A percentile compares a stretch with the other conserved stretches of the same genome.
Conservation (phyloP, 1,140 invertebrate species). For the Drosophila kepulauana region DNA sequence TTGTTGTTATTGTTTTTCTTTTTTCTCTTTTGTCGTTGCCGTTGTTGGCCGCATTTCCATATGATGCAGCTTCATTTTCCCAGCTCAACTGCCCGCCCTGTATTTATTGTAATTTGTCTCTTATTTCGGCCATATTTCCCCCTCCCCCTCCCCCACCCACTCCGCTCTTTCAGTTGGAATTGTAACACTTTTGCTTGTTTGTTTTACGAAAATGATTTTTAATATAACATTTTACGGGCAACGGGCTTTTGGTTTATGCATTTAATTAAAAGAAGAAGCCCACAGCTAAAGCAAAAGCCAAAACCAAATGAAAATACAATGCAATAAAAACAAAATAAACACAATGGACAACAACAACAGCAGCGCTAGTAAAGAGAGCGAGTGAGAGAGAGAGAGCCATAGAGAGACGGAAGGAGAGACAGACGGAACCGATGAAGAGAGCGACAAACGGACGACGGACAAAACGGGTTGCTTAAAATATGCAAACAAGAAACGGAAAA, state of each 20-base stretch:
- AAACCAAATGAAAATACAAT: constrained; percentile 54
- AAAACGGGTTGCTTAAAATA: constrained; percentile 64
- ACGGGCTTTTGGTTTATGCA: constrained; percentile 64
- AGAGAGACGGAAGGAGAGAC: constrained; percentile 8
- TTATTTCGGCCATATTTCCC: background rate
- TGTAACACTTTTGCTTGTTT: constrained; percentile 54
- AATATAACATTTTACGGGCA: constrained; percentile 67
- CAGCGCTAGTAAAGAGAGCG: too few species aligned
- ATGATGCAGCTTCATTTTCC: constrained; percentile 35
- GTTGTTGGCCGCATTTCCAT: constrained; percentile 42
- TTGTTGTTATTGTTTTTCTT: background rate
- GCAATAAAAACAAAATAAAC: constrained; percentile 74
- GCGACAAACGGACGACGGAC: too few species aligned
- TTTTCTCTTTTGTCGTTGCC: background rate
- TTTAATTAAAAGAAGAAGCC: constrained; percentile 72
- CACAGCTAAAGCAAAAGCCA: constrained; percentile 47
- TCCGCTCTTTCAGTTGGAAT: background rate
- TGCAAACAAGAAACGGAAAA: constrained; percentile 82
- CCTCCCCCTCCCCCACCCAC: background rate
- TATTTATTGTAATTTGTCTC: constrained; percentile 31
- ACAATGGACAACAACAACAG: constrained; percentile 35
- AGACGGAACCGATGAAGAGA: background rate
- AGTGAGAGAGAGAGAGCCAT: constrained; percentile 5
- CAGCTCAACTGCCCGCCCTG: constrained; percentile 4
- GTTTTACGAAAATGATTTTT: constrained; percentile 72